phyloP scores from a whole-genome alignment of 2,888 invertebrate species.

The Sclerodermus sp. region DNA sequence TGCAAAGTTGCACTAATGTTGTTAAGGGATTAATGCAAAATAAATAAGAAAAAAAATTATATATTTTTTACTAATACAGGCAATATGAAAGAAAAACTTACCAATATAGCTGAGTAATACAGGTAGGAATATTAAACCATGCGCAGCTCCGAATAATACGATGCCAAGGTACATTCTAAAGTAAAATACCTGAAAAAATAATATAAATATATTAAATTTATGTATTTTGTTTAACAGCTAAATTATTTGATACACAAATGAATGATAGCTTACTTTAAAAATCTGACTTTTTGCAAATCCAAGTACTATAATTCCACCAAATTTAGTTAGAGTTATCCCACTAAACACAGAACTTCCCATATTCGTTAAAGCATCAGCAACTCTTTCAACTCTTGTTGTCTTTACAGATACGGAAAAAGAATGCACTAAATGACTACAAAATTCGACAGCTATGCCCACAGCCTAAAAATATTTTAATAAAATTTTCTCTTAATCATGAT shows the following conservation, averaged over 20 bases:
- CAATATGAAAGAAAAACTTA: slow-evolving; percentile 59
- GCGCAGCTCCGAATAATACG: slow-evolving; percentile 93
- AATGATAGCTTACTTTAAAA: slow-evolving; percentile 67
- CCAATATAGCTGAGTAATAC: slow-evolving; percentile 97
- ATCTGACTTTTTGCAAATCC: slow-evolving; percentile 98
- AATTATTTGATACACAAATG: background rate
- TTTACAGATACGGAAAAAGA: slow-evolving; percentile 83
- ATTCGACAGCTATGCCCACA: slow-evolving; percentile 97
- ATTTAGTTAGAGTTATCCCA: slow-evolving; percentile 97
- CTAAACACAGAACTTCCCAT: slow-evolving; percentile 94
- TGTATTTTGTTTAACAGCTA: too few relatives aligned
- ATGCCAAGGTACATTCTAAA: slow-evolving; percentile 98
- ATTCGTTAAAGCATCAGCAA: slow-evolving; percentile 79
- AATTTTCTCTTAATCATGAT: background rate
- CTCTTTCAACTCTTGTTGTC: slow-evolving; percentile 72
- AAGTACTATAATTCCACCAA: slow-evolving; percentile 94
- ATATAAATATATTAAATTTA: background rate
- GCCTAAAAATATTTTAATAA: slow-evolving; percentile 64
- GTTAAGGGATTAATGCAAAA: background rate
- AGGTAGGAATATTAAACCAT: slow-evolving; percentile 96
- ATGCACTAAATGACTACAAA: slow-evolving; percentile 95
- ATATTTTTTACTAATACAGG: too few relatives aligned
- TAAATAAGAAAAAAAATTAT: background rate
- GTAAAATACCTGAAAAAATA: slow-evolving; percentile 74
- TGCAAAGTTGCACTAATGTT: too few relatives aligned